These are phyloP conservation scores for Corydoras sp. DNA, from an alignment of 2,113 vertebrate species.

Conservation along the genomic window DNA sequence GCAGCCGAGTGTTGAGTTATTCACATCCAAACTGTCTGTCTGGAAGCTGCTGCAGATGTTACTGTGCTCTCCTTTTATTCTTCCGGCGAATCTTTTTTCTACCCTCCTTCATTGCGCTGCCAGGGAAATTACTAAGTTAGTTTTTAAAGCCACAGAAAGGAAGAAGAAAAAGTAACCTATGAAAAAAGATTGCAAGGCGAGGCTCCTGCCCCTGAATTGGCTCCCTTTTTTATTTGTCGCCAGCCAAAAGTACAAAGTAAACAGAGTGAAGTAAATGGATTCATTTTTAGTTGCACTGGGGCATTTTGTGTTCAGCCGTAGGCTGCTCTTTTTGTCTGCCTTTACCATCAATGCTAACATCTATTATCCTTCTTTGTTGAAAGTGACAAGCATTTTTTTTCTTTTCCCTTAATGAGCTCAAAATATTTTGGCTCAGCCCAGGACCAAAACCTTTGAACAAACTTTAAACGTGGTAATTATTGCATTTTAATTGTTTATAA, in stretches of 20 bases:
- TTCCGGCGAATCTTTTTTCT: slow-evolving; percentile 34
- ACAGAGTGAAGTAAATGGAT: slow-evolving; percentile 68
- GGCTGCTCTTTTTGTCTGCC: slow-evolving; percentile 59
- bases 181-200: slow-evolving; percentile 63
- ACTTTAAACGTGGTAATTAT: slow-evolving; percentile 42
- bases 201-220: slow-evolving; percentile 57
- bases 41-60: slow-evolving; percentile 79
- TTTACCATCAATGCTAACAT: slow-evolving; percentile 60
- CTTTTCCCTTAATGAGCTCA: slow-evolving; percentile 60
- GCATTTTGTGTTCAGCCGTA: slow-evolving; percentile 59
- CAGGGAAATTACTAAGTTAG: slow-evolving; percentile 59
- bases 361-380: slow-evolving; percentile 62
- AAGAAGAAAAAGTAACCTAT: slow-evolving; percentile 56
- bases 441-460: slow-evolving; percentile 44
- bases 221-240: slow-evolving; percentile 48
- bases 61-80: slow-evolving; percentile 68
- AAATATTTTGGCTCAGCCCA: slow-evolving; percentile 59
- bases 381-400: slow-evolving; percentile 62
- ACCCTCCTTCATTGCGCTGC: slow-evolving; percentile 53
- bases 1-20: slow-evolving; percentile 81
- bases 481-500: slow-evolving; percentile 22
- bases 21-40: slow-evolving; percentile 74
- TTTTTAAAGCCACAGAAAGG: slow-evolving; percentile 54
- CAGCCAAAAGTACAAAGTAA: slow-evolving; percentile 73
- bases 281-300: slow-evolving; percentile 66